A percentile compares a stretch with the other conserved stretches of the same genome.
These are phyloP conservation scores for Phoxinus phoxinus DNA, from an alignment of 2,113 vertebrate species.

Conservation along the genomic window DNA sequence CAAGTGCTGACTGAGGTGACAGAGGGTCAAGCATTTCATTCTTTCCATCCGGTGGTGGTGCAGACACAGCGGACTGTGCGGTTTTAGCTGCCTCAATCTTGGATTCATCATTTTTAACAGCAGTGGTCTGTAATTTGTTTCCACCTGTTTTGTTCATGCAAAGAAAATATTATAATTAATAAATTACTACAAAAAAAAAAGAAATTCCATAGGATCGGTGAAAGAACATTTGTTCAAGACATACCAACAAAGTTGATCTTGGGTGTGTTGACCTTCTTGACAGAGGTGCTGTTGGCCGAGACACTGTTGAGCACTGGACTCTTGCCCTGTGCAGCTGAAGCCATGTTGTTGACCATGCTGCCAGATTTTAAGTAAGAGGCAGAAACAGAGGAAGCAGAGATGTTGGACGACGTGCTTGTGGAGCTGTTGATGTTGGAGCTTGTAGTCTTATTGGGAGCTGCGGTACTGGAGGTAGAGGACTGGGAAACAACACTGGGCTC, in stretches of 20 bases:
- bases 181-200: neutral
- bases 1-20: conserved; percentile 83
- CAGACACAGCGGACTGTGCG: conserved; percentile 66
- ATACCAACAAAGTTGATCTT: conserved; percentile 99
- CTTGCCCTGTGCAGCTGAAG: conserved; percentile 73
- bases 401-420: conserved; percentile 76
- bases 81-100: conserved; percentile 84
- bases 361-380: conserved; percentile 75
- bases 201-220: conserved; percentile 27
- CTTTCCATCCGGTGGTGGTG: conserved; percentile 81
- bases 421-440: conserved; percentile 80
- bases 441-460: conserved; percentile 83
- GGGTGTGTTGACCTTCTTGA: conserved; percentile 91
- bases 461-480: conserved; percentile 81
- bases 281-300: conserved; percentile 73
- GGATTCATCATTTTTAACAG: conserved; percentile 84
- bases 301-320: conserved; percentile 50
- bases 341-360: conserved; percentile 77
- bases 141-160: conserved; percentile 77
- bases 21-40: conserved; percentile 81
- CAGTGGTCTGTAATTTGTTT: conserved; percentile 91
- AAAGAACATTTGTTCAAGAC: conserved; percentile 61
- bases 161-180: neutral
- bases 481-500: conserved; percentile 95
- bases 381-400: conserved; percentile 71